Evolutionary conservation across 2,888 invertebrate genomes (phyloP).

Genomic region (Anorthoa munda): DNA sequence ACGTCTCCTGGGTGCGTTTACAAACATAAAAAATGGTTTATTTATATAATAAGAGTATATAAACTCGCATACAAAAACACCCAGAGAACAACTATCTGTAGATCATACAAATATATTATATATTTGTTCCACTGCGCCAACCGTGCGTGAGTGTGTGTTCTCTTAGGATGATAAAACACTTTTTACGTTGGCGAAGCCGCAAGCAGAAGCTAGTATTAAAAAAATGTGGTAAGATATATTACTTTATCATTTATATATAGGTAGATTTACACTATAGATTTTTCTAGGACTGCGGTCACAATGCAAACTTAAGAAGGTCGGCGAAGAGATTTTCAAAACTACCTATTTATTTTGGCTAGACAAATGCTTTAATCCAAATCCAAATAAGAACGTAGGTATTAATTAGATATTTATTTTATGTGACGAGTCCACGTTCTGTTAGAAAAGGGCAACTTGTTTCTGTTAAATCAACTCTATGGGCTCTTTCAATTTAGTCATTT

Average conservation of each 20-base stretch:
- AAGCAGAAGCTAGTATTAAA: too few relatives aligned
- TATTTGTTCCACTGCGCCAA: too few relatives aligned
- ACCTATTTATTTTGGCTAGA: conserved; percentile 27
- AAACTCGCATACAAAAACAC: too few relatives aligned
- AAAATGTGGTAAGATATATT: conserved; percentile 28
- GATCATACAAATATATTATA: too few relatives aligned
- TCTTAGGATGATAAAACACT: too few relatives aligned
- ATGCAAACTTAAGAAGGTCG: conserved; percentile 15
- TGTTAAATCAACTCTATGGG: conserved; percentile 22
- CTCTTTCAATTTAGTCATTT: too few relatives aligned
- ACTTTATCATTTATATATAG: conserved; percentile 6
- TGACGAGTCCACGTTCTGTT: conserved; percentile 10
- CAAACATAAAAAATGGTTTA: too few relatives aligned
- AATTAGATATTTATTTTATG: not conserved
- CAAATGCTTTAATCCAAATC: not conserved
- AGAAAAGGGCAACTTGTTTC: conserved; percentile 27
- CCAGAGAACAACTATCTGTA: too few relatives aligned
- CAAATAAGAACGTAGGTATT: not conserved
- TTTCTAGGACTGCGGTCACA: not conserved
- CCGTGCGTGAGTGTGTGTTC: too few relatives aligned
- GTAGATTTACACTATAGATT: conserved; percentile 25
- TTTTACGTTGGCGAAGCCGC: too few relatives aligned
- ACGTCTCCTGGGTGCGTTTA: too few relatives aligned
- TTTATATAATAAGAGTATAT: too few relatives aligned
- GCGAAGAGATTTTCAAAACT: conserved; percentile 10